Conservation (phyloP, 2,888 invertebrate species). For the Encarsia formosa region DNA sequence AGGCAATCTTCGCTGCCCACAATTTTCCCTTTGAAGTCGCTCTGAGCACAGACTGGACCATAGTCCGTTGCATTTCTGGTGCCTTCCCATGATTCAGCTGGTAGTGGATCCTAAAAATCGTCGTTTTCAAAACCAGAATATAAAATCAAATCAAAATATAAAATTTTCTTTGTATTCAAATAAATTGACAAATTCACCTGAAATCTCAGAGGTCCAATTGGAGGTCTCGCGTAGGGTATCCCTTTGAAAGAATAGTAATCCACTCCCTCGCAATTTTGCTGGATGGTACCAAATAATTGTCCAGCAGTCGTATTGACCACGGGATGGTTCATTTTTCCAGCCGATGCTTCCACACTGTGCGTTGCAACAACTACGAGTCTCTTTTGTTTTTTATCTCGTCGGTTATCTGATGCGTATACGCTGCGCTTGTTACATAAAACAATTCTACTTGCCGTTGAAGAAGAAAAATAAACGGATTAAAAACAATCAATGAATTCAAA, state of each 20-base stretch:
- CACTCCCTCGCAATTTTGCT: slow-evolving; percentile 23
- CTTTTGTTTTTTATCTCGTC: too few relatives aligned
- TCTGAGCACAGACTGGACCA: slow-evolving; percentile 21
- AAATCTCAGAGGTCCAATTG: slow-evolving; percentile 31
- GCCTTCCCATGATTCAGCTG: slow-evolving; percentile 29
- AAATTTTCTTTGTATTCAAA: too few relatives aligned
- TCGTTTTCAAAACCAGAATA: too few relatives aligned
- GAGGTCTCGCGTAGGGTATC: slow-evolving; percentile 34
- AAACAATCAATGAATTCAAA: too few relatives aligned
- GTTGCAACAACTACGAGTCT: too few relatives aligned
- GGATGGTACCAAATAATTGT: slow-evolving; percentile 26
- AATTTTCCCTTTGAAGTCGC: neutral
- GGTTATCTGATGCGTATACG: too few relatives aligned
- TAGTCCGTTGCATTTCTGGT: slow-evolving; percentile 37
- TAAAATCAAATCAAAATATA: too few relatives aligned
- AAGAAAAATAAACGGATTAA: too few relatives aligned
- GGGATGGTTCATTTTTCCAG: too few relatives aligned
- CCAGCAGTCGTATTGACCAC: slow-evolving; percentile 24
- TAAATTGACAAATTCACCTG: slow-evolving; percentile 29
- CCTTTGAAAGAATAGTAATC: slow-evolving; percentile 31
- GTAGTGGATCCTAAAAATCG: slow-evolving; percentile 32
- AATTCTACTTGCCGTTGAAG: too few relatives aligned
- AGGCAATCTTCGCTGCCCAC: slow-evolving; percentile 33
- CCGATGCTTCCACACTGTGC: too few relatives aligned
- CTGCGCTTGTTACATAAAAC: too few relatives aligned